Conservation (phyloP, 2,113 vertebrate genomes). For the Anas platyrhynchos region DNA sequence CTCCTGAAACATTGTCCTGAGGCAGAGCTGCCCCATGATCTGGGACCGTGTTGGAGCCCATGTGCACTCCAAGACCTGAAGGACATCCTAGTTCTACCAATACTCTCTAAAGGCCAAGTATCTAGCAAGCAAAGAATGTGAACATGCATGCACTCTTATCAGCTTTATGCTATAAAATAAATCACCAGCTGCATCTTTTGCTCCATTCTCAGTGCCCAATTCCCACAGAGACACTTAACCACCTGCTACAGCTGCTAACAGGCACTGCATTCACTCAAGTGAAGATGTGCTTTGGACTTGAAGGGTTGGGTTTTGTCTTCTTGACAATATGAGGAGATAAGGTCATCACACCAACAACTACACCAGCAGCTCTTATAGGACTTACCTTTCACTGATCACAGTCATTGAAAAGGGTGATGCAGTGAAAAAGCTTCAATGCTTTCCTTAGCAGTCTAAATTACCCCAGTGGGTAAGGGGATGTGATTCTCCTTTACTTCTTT, state of each 20-base stretch:
- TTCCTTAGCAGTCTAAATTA: background rate
- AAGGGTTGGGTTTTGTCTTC: background rate
- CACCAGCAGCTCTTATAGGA: background rate
- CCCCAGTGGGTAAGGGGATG: background rate
- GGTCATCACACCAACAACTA: background rate
- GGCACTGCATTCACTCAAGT: background rate
- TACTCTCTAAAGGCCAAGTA: background rate
- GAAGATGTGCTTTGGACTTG: background rate
- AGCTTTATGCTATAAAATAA: background rate
- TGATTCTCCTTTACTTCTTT: background rate
- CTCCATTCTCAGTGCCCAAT: background rate
- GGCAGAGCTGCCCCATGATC: background rate
- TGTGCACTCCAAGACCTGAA: background rate
- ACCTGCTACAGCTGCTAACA: background rate
- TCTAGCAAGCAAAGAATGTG: background rate
- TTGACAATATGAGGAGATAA: background rate
- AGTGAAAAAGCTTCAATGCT: background rate
- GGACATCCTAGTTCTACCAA: background rate
- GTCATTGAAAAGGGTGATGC: too few species aligned
- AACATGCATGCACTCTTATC: background rate
- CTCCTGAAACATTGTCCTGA: accelerated
- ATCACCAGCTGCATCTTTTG: background rate
- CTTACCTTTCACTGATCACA: background rate
- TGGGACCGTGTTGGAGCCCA: background rate
- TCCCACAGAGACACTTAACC: background rate